A percentile compares a stretch with the other conserved stretches of the same genome.
These are phyloP conservation scores for Helogale parvula DNA, from an alignment of 2,113 vertebrate species.

Conservation along the genomic window DNA sequence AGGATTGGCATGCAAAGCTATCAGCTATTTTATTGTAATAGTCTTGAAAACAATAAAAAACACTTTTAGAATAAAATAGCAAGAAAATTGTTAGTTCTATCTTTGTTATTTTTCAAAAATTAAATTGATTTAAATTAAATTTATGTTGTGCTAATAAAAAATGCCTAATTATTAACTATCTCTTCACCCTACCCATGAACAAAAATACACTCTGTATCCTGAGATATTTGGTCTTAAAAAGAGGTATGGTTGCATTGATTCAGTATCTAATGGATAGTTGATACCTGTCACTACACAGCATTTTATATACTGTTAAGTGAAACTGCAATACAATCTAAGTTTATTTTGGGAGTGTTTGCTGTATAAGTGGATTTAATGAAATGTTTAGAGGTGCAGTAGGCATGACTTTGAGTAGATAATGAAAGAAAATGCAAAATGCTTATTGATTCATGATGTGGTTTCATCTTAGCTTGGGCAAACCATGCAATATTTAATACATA, in stretches of 20 bases:
- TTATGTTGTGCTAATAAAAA: background rate
- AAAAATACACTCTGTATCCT: background rate
- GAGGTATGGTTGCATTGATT: background rate
- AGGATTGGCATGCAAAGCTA: background rate
- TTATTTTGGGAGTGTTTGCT: too few species aligned
- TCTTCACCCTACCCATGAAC: background rate
- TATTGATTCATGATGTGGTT: too few species aligned
- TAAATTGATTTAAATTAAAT: background rate
- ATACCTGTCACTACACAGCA: too few species aligned
- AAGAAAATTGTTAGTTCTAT: background rate
- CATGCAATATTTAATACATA: too few species aligned
- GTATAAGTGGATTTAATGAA: too few species aligned
- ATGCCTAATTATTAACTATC: background rate
- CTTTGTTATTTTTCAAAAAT: constrained; percentile 17
- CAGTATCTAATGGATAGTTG: too few species aligned
- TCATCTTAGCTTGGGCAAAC: too few species aligned
- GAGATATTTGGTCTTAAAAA: background rate
- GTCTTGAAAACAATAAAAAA: constrained; percentile 40
- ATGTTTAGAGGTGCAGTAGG: too few species aligned
- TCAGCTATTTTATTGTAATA: constrained; percentile 27
- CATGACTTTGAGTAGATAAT: too few species aligned
- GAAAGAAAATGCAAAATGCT: too few species aligned
- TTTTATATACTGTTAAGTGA: too few species aligned
- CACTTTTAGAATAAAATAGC: background rate
- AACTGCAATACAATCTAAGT: too few species aligned